These are phyloP conservation scores for Atta texana DNA, from an alignment of 1,140 invertebrate species.

Conservation along the genomic window DNA sequence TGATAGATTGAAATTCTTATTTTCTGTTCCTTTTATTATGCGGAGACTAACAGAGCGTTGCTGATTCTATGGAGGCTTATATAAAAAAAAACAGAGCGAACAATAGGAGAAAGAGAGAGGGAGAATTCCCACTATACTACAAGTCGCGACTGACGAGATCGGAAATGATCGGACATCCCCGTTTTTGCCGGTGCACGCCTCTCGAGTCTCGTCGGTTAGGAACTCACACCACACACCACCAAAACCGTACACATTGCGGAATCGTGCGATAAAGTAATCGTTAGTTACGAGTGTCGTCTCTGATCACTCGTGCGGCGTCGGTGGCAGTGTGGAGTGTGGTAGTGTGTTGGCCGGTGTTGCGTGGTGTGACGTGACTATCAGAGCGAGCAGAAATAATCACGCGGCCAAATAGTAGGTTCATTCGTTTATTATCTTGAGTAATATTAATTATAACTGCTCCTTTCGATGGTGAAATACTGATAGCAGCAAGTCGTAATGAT, in stretches of 20 bases:
- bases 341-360: not conserved
- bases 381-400: not conserved
- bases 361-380: not conserved
- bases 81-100: not conserved
- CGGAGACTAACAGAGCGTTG: too few species aligned
- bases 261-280: constrained; percentile 3
- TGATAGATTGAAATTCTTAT: too few species aligned
- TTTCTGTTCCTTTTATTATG: too few species aligned
- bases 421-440: constrained; percentile 15
- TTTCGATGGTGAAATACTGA: not conserved
- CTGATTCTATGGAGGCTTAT: not conserved
- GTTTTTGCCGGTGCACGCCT: constrained; percentile 13
- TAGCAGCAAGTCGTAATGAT: not conserved
- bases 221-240: too few species aligned
- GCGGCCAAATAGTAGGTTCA: not conserved
- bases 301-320: not conserved
- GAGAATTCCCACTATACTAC: not conserved
- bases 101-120: not conserved
- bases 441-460: not conserved
- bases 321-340: not conserved
- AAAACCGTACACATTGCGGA: not conserved
- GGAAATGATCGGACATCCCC: not conserved
- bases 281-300: constrained; percentile 11
- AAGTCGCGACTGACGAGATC: not conserved
- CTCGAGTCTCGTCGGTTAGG: too few species aligned